Percentiles rank a stretch among this genome's conserved stretches.
Conservation (phyloP, 2,888 invertebrate species). For the Drosophila vallismaia region DNA sequence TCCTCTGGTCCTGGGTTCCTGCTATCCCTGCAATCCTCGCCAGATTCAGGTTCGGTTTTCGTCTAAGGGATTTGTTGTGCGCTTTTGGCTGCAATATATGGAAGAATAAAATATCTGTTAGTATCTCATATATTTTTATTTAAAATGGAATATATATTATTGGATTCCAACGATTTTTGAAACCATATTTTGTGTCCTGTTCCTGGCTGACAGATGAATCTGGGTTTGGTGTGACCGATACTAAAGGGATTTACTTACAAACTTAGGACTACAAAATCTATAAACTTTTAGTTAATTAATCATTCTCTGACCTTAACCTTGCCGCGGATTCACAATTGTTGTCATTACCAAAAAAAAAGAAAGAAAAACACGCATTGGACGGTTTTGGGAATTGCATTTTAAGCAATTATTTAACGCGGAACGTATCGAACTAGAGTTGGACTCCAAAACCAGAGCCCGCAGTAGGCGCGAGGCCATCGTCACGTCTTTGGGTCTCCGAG, state of each 20-base stretch:
- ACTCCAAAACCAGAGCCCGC: neutral
- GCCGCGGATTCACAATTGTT: constrained; percentile 27
- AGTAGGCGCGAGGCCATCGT: constrained; percentile 15
- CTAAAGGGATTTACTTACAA: no score
- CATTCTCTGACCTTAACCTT: constrained; percentile 50
- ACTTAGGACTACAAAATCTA: no score
- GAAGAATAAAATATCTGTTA: neutral
- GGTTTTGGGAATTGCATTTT: constrained; percentile 42
- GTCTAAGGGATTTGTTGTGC: constrained; percentile 8
- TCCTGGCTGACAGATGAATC: no score
- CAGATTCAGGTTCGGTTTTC: constrained; percentile 22
- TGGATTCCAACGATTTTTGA: no score
- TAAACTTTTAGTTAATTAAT: constrained; percentile 11
- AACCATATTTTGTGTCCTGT: no score
- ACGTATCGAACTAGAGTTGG: constrained; percentile 37
- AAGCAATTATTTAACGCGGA: constrained; percentile 35
- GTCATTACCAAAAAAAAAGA: constrained; percentile 32
- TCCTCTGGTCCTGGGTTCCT: constrained; percentile 10
- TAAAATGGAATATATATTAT: no score
- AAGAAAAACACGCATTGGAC: constrained; percentile 23
- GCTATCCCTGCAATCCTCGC: constrained; percentile 25
- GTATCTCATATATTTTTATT: no score
- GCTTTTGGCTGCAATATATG: constrained; percentile 3
- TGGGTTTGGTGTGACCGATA: no score
- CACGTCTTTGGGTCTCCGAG: constrained; percentile 46